Evolutionary conservation across 2,888 invertebrate genomes (phyloP).

Genomic region (Callimorpha dominula): DNA sequence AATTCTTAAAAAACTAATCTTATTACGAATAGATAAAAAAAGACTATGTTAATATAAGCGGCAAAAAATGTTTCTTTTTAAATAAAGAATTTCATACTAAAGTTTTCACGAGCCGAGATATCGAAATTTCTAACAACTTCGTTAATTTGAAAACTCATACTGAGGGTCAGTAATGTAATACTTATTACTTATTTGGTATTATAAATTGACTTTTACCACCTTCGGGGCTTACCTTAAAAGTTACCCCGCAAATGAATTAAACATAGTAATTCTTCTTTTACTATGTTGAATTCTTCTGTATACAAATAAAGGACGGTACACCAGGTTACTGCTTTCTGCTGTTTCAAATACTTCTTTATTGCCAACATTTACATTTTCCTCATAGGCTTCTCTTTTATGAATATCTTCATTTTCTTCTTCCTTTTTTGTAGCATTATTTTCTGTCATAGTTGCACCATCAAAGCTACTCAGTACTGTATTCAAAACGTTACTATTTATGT

Average conservation of each 20-base stretch:
- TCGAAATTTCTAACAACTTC: too few relatives aligned
- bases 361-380: constrained; percentile 15
- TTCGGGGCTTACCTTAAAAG: not conserved
- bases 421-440: constrained; percentile 17
- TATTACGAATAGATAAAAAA: too few relatives aligned
- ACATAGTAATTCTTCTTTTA: constrained; percentile 78
- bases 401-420: not conserved
- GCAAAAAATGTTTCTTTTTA: too few relatives aligned
- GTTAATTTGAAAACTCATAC: too few relatives aligned
- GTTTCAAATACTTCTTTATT: constrained; percentile 58
- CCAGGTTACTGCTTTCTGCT: constrained; percentile 69
- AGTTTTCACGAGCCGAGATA: too few relatives aligned
- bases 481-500: constrained; percentile 18
- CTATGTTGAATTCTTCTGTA: constrained; percentile 78
- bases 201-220: too few relatives aligned
- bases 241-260: constrained; percentile 78
- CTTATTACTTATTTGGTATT: too few relatives aligned
- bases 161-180: too few relatives aligned
- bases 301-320: constrained; percentile 75
- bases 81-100: too few relatives aligned
- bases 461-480: not conserved
- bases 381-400: constrained; percentile 16
- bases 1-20: too few relatives aligned
- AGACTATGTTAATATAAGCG: too few relatives aligned
- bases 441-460: constrained; percentile 14